A percentile compares a stretch with the other conserved stretches of the same genome.
Conservation (phyloP, 2,888 invertebrate species). For the Hesperia comma region DNA sequence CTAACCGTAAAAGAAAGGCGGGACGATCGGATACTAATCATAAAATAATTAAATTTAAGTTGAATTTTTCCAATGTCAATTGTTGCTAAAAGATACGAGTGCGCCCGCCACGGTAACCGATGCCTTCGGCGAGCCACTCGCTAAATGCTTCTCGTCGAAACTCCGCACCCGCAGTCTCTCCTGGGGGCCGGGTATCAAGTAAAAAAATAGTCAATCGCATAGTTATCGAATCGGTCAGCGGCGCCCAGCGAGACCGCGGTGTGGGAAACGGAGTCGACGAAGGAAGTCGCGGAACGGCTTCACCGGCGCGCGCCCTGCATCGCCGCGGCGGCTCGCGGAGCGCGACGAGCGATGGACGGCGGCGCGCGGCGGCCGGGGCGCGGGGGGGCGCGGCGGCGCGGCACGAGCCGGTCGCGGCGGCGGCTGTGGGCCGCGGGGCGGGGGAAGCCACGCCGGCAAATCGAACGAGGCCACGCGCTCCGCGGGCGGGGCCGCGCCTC, state of each 20-base stretch:
- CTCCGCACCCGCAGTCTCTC: conserved; percentile 52
- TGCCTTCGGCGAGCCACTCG: conserved; percentile 60
- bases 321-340: conserved; percentile 45
- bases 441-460: conserved; percentile 69
- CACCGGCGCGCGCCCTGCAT: conserved; percentile 51
- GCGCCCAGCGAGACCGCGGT: conserved; percentile 59
- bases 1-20: conserved; percentile 78
- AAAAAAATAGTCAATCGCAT: conserved; percentile 51
- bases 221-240: conserved; percentile 53
- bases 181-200: conserved; percentile 50
- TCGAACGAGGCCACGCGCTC: conserved; percentile 80
- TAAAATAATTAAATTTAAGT: conserved; percentile 63
- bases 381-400: conserved; percentile 54
- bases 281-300: conserved; percentile 24
- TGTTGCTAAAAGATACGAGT: conserved; percentile 60
- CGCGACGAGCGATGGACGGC: conserved; percentile 61
- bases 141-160: conserved; percentile 67
- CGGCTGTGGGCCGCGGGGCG: conserved; percentile 45
- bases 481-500: conserved; percentile 49
- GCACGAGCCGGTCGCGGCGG: conserved; percentile 34
- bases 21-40: conserved; percentile 73
- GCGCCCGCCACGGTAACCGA: conserved; percentile 71
- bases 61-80: conserved; percentile 68
- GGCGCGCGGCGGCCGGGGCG: conserved; percentile 62
- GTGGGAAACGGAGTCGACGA: conserved; percentile 37